Base-by-base conservation (phyloP, 2,888 invertebrate genomes). In the Papilio gigon region DNA sequence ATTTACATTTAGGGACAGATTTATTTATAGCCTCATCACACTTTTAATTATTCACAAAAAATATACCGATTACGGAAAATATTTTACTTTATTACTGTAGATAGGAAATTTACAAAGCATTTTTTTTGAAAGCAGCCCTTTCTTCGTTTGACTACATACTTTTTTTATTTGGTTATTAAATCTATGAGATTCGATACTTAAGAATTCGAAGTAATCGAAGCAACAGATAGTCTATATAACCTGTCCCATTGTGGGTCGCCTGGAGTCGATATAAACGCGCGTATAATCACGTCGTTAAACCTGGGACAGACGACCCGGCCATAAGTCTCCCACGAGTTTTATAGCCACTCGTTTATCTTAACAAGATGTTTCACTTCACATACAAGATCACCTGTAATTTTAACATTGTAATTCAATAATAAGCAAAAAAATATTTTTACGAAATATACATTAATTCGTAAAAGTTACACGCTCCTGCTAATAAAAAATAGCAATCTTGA, bases 251-350 rank as follows among this genome's bases (percentile, higher is more conserved):
- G 27, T 4, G 9, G 50, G 53, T 56, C 53, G 53, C 64, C 70
- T 70, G 63, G 70, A 72, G 70, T 73, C 72, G 68, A 73, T 78
- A 75, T 78, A 74, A 71, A 70, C 67, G 71, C 68, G 73, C 73
- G 75, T 30, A 79, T 82, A 80, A 83, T 81, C 79, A 77, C 65
- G 72, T 77, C 73, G 78, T 87, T 82, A 85, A 84, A 79, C 67
- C 73, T 70, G 75, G 68, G 73, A 78, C 77, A 67, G 68, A 72
- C 71, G 71, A 70, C 66, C 70, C 73, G 61, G 27, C 67, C 73
- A 74, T 75, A 73, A 64, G 70, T 74, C 73, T 72, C 71, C 69
- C 65, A 71, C 72, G 71, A 72, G 73, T 77, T 79, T 79, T 79
- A 79, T 76, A 77, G 77, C 67, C 72, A 58, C 73, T 80, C 81